A percentile compares a stretch with the other conserved stretches of the same genome.
phyloP scores from a whole-genome alignment of 2,113 vertebrate genomes.

The Colistium nudipinnis region DNA sequence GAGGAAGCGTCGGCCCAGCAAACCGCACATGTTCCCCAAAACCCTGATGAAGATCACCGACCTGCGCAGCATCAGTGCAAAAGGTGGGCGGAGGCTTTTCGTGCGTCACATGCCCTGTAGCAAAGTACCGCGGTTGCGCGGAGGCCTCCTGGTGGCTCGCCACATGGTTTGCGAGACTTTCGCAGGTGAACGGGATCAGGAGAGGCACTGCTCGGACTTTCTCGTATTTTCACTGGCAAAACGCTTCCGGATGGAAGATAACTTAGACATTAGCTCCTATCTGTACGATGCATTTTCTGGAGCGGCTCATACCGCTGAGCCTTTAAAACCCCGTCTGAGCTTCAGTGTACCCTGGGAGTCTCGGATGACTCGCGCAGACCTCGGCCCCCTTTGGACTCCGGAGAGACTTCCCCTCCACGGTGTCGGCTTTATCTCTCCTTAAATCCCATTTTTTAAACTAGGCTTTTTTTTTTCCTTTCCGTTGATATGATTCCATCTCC shows the following conservation, averaged over 20 bases:
- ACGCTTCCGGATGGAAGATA: background rate
- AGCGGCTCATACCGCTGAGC: constrained; percentile 16
- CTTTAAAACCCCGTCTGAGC: constrained; percentile 23
- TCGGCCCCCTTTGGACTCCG: background rate
- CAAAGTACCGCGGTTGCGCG: too few relatives aligned
- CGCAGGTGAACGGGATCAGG: too few relatives aligned
- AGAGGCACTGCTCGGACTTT: too few relatives aligned
- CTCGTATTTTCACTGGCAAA: too few relatives aligned
- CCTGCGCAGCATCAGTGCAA: constrained; percentile 97
- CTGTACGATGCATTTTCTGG: constrained; percentile 23
- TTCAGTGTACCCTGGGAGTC: background rate
- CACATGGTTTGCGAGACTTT: too few relatives aligned
- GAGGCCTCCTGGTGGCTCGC: too few relatives aligned
- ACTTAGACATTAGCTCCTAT: too few relatives aligned
- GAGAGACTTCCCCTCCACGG: constrained; percentile 1
- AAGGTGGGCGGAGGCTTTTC: constrained; percentile 84
- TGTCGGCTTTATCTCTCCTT: background rate
- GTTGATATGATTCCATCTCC: background rate
- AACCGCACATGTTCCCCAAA: constrained; percentile 99
- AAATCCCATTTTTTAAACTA: constrained; percentile 13
- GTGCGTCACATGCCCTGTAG: background rate
- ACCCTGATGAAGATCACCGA: constrained; percentile 99
- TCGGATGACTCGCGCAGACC: constrained; percentile 9
- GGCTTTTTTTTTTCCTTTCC: background rate
- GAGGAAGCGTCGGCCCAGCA: constrained; percentile 93